Base-by-base conservation (phyloP, 1,140 invertebrate genomes). In the Euura saliciscinereae region DNA sequence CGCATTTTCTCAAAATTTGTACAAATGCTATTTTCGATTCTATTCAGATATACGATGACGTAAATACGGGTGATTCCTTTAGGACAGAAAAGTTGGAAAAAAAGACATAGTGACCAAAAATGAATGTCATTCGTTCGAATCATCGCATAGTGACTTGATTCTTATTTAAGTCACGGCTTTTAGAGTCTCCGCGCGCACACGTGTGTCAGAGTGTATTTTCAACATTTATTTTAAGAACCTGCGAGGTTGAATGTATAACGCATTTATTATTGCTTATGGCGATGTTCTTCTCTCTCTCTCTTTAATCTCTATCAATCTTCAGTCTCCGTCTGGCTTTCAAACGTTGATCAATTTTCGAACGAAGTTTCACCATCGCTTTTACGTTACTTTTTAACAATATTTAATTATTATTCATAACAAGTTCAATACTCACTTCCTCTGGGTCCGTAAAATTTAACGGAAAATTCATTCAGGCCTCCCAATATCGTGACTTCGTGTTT, bases 401-500 rank as follows among this genome's bases (percentile, higher is more conserved):
- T n/a, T n/a, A n/a, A n/a, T n/a, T 64, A 74, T n/a, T n/a, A n/a
- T n/a, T n/a, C n/a, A n/a, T n/a, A n/a, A n/a, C n/a, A n/a, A n/a
- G n/a, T n/a, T n/a, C n/a, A 71, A 77, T 88, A 94, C 94, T 94
- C 88, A 96, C 94, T 99, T 84, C 95, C 96, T 82, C 94, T 91
- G 70, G 98, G 98, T 65, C 98, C 98, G 88, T 98, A 98, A 90
- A 99, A 99, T 91, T 99, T 99, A 59, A 99, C 98, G 86, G 97
- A 97, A 90, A 99, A 99, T 90, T 99, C 98, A 89, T 99, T 99
- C 66, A 99, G 91, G 68, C 98, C 98, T 73, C 97, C 97, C 45
- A 99, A 89, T 80, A 99, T 98, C 28, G 98, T 99, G 59, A 99
- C 98, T 88, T 99, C 98, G 88, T 99, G 97, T 89, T 99, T 99